Evolutionary conservation across 2,113 vertebrate species (phyloP), one percentile per base, ranked within the genome.

Genomic region (Dipodomys ordii): DNA sequence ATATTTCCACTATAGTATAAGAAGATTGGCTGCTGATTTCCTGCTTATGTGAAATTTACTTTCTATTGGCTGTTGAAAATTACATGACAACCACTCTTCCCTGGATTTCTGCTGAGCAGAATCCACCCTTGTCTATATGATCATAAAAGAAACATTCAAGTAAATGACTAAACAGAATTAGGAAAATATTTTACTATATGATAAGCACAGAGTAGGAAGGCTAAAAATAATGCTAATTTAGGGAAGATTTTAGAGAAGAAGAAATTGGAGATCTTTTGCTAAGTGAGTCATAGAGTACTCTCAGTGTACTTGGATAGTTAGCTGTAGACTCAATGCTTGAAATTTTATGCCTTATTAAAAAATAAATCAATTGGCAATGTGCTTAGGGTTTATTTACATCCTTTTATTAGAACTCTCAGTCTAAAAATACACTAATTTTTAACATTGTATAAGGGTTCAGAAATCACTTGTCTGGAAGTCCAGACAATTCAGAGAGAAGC

Each of bases 391-490:
- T 65, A 67, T 11, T 8, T 88, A 46, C 16, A 85, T 74, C 28
- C 16, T 44, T 91, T 89, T 72, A 6, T n/a, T 57, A 91, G 65
- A 25, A 88, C 46, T 90, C 32, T 94, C 64, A 69, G 0, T 90
- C 69, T 94, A 88, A 95, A 93, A 93, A 64, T 84, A 84, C 28
- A 74, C 68, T 93, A 90, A 80, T 87, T 81, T 73, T 76, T 93
- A 80, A 78, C 8, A 57, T 46, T 39, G 6, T 73, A 13, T 62
- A 77, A 60, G 16, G 90, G 15, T 78, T 93, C 78, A 65, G 46
- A 88, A 88, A 85, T 83, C 44, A 80, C 23, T 30, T 39, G 7
- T 82, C 39, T 88, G n/a, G 71, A 71, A 92, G 44, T 15, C 49
- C 30, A 39, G 79, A 30, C 79, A 91, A 88, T 32, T 81, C 35